Evolutionary conservation across 2,888 invertebrate genomes (phyloP).

Genomic region (Rhagonycha fulva): DNA sequence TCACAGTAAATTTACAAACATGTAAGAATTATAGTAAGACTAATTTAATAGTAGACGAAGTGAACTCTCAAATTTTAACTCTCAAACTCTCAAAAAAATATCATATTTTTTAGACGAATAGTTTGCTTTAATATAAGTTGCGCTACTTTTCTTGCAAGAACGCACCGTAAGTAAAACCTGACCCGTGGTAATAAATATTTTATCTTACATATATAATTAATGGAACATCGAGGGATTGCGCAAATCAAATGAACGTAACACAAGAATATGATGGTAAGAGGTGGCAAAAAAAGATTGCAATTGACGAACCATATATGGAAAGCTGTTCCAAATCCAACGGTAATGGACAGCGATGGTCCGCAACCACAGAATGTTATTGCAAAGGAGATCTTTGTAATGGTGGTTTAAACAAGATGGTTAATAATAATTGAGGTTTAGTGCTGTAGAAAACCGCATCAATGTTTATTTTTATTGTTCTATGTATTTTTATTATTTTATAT

Average conservation of each 20-base stretch:
- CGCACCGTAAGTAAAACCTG: not conserved
- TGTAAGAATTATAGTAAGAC: too few species aligned
- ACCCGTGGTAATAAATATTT: not conserved
- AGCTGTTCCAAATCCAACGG: conserved; percentile 70
- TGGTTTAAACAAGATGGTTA: conserved; percentile 34
- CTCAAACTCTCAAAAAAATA: too few species aligned
- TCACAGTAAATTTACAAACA: conserved; percentile 69
- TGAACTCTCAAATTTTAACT: too few species aligned
- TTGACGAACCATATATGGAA: conserved; percentile 72
- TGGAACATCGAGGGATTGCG: conserved; percentile 72
- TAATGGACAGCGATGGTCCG: conserved; percentile 64
- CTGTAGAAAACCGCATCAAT: not conserved
- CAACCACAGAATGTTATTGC: conserved; percentile 77
- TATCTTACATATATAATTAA: conserved; percentile 61
- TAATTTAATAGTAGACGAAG: too few species aligned
- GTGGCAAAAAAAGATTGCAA: conserved; percentile 68
- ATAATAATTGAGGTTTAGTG: conserved; percentile 38
- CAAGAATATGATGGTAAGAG: conserved; percentile 64
- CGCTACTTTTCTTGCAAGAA: too few species aligned
- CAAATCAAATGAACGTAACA: conserved; percentile 70
- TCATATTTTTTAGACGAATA: too few species aligned
- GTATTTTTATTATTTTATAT: too few species aligned
- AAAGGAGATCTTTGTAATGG: conserved; percentile 74
- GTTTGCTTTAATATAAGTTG: too few species aligned
- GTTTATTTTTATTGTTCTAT: too few species aligned